Evolutionary conservation across 2,888 invertebrate species (phyloP), one percentile per base, ranked within the genome.

Genomic region (Pristionchus japonicus): DNA sequence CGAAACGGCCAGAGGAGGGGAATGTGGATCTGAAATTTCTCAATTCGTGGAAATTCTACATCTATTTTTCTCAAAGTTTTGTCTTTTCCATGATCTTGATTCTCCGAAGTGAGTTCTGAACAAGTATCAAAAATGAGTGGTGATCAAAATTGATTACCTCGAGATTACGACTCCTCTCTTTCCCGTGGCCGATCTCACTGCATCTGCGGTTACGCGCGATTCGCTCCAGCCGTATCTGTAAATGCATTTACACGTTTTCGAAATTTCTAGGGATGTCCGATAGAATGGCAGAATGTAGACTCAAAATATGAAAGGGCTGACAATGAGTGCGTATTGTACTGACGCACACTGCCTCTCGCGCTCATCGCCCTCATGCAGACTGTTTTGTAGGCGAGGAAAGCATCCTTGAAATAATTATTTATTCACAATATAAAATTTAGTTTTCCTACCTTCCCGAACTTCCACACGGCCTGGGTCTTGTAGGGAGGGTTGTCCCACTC

Each of bases 281-380:
- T n/a, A n/a, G n/a, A n/a, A n/a, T n/a, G n/a, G n/a, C n/a, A n/a
- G n/a, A n/a, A n/a, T n/a, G 57, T 57, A 57, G n/a, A n/a, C 23
- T 57, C 23, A 3, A 57, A 43, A n/a, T 43, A 3, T 37, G 7
- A 17, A 77, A 23, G 9, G 34, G 13, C 77, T 43, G 1, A 77
- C 77, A 97, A 74, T 95, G 97, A 97, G 95, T 97, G 97, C 70
- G 97, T 95, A 94, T 97, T 95, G 93, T 96, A 97, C 94, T 97
- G 97, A 20, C 74, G 90, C 90, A 93, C 94, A 52, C 90, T 88
- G 70, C 92, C 92, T 23, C 90, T 89, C 47, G 77, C 89, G 23
- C 92, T 92, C 34, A 89, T 88, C 7, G 89, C 93, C 47, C 91
- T 34, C 92, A 94, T 90, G 80, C 94, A 94, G 13, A 94, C 89